phyloP scores from a whole-genome alignment of 2,888 invertebrate genomes.

The Cyclophora albipunctata region DNA sequence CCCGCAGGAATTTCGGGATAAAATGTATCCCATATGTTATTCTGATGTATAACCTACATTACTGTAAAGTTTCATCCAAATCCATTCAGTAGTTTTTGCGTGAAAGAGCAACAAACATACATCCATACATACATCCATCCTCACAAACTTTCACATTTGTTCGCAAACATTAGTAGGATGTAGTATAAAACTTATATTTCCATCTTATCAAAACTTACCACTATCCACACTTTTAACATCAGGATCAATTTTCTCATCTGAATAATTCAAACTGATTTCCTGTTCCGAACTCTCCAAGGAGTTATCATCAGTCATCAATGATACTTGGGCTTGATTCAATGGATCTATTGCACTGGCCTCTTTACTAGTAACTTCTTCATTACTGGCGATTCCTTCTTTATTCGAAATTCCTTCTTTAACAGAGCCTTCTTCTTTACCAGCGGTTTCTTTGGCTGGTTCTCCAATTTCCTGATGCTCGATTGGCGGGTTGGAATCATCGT shows the following conservation, averaged over 20 bases:
- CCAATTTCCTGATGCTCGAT: neutral
- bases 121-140: too few relatives aligned
- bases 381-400: neutral
- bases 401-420: too few relatives aligned
- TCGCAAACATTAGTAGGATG: too few relatives aligned
- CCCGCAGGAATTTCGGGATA: too few relatives aligned
- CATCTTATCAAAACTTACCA: neutral
- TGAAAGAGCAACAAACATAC: too few relatives aligned
- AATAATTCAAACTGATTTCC: conserved; percentile 44
- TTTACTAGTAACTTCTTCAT: neutral
- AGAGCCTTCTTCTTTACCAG: too few relatives aligned
- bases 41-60: too few relatives aligned
- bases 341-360: conserved; percentile 24
- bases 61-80: too few relatives aligned
- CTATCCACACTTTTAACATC: conserved; percentile 9
- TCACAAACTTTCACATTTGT: too few relatives aligned
- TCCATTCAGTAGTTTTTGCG: too few relatives aligned
- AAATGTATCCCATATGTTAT: too few relatives aligned
- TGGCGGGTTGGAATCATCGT: conserved; percentile 1
- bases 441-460: neutral
- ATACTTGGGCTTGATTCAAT: conserved; percentile 43
- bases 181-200: too few relatives aligned
- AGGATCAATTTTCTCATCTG: conserved; percentile 33
- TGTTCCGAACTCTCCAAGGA: conserved; percentile 41
- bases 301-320: conserved; percentile 60